Conservation (phyloP, 2,113 vertebrate genomes). For the Plestiodon gilberti region DNA sequence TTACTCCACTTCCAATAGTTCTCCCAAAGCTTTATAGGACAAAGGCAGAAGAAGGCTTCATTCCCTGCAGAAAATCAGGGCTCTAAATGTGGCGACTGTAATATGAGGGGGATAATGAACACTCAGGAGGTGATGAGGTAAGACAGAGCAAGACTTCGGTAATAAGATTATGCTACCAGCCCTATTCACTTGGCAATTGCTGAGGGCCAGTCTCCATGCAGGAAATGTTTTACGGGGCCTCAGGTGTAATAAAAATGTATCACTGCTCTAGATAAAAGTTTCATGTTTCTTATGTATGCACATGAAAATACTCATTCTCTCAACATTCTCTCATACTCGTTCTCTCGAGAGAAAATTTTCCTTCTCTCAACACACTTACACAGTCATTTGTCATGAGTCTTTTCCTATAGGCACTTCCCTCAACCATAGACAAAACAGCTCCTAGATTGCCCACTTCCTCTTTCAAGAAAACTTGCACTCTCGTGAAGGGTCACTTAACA, state of each 20-base stretch:
- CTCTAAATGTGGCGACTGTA: not conserved
- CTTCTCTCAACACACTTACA: not conserved
- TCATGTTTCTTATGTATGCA: not conserved
- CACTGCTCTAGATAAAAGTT: not conserved
- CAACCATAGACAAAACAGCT: too few species aligned
- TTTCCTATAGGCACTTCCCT: too few species aligned
- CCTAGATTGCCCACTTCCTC: too few species aligned
- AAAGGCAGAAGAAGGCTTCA: not conserved
- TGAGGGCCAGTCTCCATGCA: not conserved
- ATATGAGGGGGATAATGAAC: not conserved
- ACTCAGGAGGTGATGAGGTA: conserved; percentile 5
- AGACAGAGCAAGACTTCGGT: conserved; percentile 3
- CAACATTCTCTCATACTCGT: not conserved
- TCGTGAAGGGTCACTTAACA: too few species aligned
- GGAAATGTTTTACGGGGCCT: not conserved
- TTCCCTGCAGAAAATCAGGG: not conserved
- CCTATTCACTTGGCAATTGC: not conserved
- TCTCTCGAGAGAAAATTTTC: too few species aligned
- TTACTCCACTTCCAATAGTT: not conserved
- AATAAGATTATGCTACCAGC: not conserved
- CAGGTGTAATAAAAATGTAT: not conserved
- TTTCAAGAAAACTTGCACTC: too few species aligned
- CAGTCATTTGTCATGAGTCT: too few species aligned
- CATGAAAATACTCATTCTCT: not conserved
- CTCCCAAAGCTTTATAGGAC: not conserved